Evolutionary conservation across 2,888 invertebrate genomes (phyloP).

Genomic region (Quadroppia sp.): DNA sequence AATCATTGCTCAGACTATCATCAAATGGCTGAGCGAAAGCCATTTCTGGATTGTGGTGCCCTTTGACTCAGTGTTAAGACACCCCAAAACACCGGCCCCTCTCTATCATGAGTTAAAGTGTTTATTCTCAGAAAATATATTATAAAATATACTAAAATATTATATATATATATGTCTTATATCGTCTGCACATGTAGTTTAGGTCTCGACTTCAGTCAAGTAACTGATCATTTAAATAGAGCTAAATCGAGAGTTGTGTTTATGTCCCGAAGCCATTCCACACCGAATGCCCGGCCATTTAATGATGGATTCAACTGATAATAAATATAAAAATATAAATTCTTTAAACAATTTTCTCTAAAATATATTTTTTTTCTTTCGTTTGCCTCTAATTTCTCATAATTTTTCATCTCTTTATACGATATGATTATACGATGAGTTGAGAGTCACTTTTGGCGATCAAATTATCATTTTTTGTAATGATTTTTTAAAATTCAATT

Average conservation of each 20-base stretch:
- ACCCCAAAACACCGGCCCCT: neutral
- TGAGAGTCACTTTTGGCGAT: neutral
- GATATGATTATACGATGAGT: no score
- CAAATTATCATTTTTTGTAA: neutral
- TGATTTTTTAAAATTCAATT: neutral
- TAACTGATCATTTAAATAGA: neutral
- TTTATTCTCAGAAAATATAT: neutral
- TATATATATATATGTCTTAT: neutral
- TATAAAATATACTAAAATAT: no score
- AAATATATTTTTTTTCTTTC: neutral
- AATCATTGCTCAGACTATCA: neutral
- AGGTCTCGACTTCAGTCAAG: neutral
- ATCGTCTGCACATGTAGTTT: neutral
- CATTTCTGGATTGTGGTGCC: neutral
- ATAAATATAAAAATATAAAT: neutral
- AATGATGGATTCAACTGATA: constrained; percentile 25
- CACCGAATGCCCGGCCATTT: constrained; percentile 2
- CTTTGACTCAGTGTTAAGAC: neutral
- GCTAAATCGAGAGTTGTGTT: neutral
- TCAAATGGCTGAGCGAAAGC: no score
- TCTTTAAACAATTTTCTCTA: neutral
- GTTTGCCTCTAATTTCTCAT: no score
- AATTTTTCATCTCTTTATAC: no score
- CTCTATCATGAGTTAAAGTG: neutral
- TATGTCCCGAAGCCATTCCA: neutral